These are phyloP conservation scores for Phylloscopus whistleri DNA, from an alignment of 2,113 vertebrate species.

Conservation along the genomic window DNA sequence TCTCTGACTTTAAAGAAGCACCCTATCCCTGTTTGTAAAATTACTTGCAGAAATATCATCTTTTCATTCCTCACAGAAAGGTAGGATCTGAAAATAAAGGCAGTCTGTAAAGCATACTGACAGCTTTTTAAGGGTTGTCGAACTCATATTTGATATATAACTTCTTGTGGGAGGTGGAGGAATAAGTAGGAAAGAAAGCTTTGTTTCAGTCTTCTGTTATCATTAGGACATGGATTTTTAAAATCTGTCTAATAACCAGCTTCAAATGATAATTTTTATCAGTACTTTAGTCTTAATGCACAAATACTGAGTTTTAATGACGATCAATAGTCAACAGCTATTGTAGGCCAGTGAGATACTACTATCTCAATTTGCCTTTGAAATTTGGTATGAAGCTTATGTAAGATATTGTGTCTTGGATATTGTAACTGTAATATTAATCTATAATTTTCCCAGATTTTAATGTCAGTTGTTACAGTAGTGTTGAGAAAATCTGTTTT, in stretches of 20 bases:
- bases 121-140: neutral
- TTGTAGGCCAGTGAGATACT: accelerated
- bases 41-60: neutral
- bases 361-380: neutral
- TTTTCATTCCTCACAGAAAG: neutral
- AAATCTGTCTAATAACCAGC: neutral
- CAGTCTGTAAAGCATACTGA: neutral
- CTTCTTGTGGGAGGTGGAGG: neutral
- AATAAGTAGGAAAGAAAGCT: neutral
- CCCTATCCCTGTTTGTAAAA: neutral
- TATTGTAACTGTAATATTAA: neutral
- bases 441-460: neutral
- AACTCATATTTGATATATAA: neutral
- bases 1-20: neutral
- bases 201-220: neutral
- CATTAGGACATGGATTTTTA: neutral
- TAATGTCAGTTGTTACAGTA: neutral
- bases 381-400: neutral
- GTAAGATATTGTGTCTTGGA: neutral
- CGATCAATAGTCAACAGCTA: neutral
- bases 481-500: neutral
- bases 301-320: neutral
- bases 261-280: neutral
- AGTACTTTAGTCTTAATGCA: neutral
- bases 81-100: neutral